These are phyloP conservation scores for Drosophila barbarae DNA, from an alignment of 2,888 invertebrate genomes.

Conservation along the genomic window DNA sequence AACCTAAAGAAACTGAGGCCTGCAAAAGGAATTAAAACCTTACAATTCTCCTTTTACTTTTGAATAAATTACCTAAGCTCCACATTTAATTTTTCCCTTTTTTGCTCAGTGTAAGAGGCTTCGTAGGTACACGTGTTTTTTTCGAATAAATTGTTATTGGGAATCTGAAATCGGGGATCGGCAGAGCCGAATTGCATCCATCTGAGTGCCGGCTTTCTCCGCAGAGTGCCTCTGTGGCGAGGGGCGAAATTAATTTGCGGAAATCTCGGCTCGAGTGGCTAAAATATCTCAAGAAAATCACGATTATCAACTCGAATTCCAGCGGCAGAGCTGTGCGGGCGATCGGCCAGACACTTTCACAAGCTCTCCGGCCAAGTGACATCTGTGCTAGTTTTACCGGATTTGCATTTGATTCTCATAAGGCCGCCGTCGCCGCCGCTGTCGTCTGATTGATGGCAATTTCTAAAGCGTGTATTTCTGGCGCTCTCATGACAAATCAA, in stretches of 20 bases:
- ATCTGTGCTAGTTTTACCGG: slow-evolving; percentile 54
- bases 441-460: slow-evolving; percentile 37
- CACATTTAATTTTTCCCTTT: background rate
- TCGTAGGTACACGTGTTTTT: slow-evolving; percentile 55
- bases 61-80: background rate
- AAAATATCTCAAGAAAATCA: slow-evolving; percentile 68
- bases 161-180: slow-evolving; percentile 25
- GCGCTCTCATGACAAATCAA: slow-evolving; percentile 63
- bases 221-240: slow-evolving; percentile 13
- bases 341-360: slow-evolving; percentile 63
- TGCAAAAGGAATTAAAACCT: background rate
- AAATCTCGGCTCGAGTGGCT: slow-evolving; percentile 51
- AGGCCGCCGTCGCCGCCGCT: slow-evolving; percentile 1
- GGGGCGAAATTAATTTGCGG: slow-evolving; percentile 42
- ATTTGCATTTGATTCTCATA: slow-evolving; percentile 58
- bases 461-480: slow-evolving; percentile 29
- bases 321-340: slow-evolving; percentile 30
- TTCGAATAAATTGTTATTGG: slow-evolving; percentile 56
- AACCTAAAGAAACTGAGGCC: background rate
- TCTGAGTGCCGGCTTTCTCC: slow-evolving; percentile 25
- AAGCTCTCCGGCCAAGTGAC: slow-evolving; percentile 50
- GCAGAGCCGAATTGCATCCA: slow-evolving; percentile 41
- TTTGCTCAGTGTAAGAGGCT: slow-evolving; percentile 4
- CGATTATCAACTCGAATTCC: slow-evolving; percentile 57
- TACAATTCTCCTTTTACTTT: background rate